Evolutionary conservation across 1,140 invertebrate genomes (phyloP), one percentile per base, ranked within the genome.

Genomic region (Potamilus streckersoni): DNA sequence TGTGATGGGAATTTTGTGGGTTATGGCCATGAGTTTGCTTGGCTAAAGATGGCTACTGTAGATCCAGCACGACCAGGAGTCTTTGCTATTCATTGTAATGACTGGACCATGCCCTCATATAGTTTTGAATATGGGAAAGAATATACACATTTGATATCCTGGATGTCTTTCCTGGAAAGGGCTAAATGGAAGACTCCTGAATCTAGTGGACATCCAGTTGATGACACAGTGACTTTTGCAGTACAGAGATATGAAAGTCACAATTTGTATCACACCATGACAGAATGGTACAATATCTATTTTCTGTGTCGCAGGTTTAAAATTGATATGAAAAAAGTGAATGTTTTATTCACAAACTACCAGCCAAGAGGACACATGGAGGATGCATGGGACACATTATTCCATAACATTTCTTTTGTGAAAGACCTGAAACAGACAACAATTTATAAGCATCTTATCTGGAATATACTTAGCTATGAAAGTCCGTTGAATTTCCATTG

Each of bases 191-290:
- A 27, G n/a, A n/a, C 17, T 20, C 20, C 16, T 71, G 5, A 31
- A n/a, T 23, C 49, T 38, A 14, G 55, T 71, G 20, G 70, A 55
- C 38, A 49, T 49, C 38, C 38, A 15, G 14, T 69, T 27, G 63
- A 75, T 17, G 58, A 63, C 14, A 71, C 73, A n/a, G 73, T 83
- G 38, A 71, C 84, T 0, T 69, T 86, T 31, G 86, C 84, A 31
- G 71, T 87, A 1, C 70, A 74, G 31, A 69, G 88, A 31, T 88
- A 87, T 75, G 88, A 89, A 66, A 89, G 88, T 77, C 87, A 80
- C 2, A 89, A 89, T 77, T 66, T 89, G 27, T 89, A 88, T 73
- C 88, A 89, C 78, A 85, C 86, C 2, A 87, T 89, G 83, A 88
- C 87, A 19, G 87, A 89, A 74, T 87, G 83, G 74, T 89, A 84